These are phyloP conservation scores for Bembecia ichneumoniformis DNA, from an alignment of 2,888 invertebrate genomes.

Conservation along the genomic window DNA sequence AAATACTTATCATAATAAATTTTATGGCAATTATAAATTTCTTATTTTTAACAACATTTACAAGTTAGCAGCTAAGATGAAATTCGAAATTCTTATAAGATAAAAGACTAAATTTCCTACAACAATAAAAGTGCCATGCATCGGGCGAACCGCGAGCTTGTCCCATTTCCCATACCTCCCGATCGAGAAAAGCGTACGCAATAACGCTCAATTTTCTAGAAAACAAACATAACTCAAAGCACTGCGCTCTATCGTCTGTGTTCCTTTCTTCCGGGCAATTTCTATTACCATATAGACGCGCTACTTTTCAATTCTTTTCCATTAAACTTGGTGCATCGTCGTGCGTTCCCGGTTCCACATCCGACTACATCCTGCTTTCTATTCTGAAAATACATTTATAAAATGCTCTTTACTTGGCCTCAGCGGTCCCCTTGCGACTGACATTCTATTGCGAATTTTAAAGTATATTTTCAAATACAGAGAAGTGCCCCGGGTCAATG, in stretches of 20 bases:
- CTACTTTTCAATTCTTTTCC: conserved; percentile 73
- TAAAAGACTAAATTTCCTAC: conserved; percentile 35
- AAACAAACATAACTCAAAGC: conserved; percentile 69
- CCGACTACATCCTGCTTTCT: conserved; percentile 43
- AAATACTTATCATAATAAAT: too few relatives aligned
- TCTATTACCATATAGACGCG: conserved; percentile 73
- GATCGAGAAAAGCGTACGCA: conserved; percentile 42
- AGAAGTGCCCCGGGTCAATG: conserved; percentile 49
- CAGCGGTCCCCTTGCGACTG: conserved; percentile 58
- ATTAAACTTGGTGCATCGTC: conserved; percentile 69
- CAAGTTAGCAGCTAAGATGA: not conserved
- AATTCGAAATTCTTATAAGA: not conserved
- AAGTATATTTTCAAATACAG: conserved; percentile 55
- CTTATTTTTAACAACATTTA: too few relatives aligned
- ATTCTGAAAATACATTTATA: conserved; percentile 68
- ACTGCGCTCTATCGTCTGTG: conserved; percentile 63
- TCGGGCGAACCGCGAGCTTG: conserved; percentile 17
- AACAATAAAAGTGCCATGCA: conserved; percentile 37
- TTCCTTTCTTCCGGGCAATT: conserved; percentile 71
- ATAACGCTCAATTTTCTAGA: conserved; percentile 67
- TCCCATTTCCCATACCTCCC: conserved; percentile 16
- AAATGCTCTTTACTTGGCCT: conserved; percentile 65
- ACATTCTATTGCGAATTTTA: conserved; percentile 63
- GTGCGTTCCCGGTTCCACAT: conserved; percentile 46
- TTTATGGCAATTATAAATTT: too few relatives aligned